These are phyloP conservation scores for Epistrophe eligans DNA, from an alignment of 2,888 invertebrate species.

Conservation along the genomic window DNA sequence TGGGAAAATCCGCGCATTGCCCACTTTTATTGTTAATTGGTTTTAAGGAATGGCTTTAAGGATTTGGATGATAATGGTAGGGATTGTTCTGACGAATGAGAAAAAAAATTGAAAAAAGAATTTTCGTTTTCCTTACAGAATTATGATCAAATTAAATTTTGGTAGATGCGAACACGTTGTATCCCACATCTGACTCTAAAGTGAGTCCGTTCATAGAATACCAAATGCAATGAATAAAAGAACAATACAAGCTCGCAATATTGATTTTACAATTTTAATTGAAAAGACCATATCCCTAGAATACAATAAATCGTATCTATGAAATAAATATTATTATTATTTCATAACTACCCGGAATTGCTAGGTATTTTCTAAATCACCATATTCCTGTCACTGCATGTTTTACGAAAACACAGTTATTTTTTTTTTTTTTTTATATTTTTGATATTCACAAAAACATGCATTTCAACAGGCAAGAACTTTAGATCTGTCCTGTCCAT, in stretches of 20 bases:
- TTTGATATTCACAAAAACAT: background rate
- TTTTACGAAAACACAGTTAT: background rate
- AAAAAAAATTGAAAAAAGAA: too few species aligned
- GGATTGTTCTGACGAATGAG: too few species aligned
- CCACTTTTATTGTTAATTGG: too few species aligned
- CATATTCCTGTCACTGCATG: background rate
- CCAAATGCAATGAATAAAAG: background rate
- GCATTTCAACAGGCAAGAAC: background rate
- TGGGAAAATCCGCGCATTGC: too few species aligned
- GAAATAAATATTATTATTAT: background rate
- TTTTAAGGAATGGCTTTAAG: too few species aligned
- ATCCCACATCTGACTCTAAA: too few species aligned
- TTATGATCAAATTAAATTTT: too few species aligned
- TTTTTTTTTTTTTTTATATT: too few species aligned
- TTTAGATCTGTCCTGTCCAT: constrained; percentile 7
- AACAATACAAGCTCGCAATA: background rate
- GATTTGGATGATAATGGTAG: too few species aligned
- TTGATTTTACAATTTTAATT: background rate
- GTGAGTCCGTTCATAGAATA: too few species aligned
- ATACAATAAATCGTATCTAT: background rate
- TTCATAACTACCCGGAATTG: background rate
- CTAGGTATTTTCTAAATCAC: background rate
- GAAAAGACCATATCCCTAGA: background rate
- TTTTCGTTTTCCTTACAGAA: too few species aligned
- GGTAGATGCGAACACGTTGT: too few species aligned